Conservation (phyloP, 1,140 invertebrate species). For the Cydia pomonella region DNA sequence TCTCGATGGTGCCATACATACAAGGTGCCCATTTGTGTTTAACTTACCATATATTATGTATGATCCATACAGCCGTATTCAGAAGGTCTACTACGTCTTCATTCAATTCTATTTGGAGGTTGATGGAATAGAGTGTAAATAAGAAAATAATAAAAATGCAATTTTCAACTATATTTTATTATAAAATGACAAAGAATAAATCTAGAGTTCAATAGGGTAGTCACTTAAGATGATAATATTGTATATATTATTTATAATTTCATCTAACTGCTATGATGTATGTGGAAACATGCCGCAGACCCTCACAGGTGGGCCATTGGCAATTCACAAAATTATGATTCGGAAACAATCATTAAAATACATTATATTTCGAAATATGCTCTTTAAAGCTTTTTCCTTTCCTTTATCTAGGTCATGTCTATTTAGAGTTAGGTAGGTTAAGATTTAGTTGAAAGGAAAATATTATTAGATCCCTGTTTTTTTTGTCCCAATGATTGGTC, state of each 20-base stretch:
- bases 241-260: conserved; percentile 72
- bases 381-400: conserved; percentile 64
- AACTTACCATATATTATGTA: too few relatives aligned
- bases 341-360: conserved; percentile 69
- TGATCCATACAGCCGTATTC: too few relatives aligned
- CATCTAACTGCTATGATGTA: conserved; percentile 67
- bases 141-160: conserved; percentile 45
- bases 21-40: too few relatives aligned
- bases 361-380: conserved; percentile 58
- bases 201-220: conserved; percentile 78
- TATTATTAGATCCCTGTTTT: conserved; percentile 74
- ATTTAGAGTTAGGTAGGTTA: conserved; percentile 56
- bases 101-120: background rate
- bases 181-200: conserved; percentile 80
- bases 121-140: conserved; percentile 30
- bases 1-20: too few relatives aligned
- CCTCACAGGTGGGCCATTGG: conserved; percentile 46
- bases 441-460: conserved; percentile 57
- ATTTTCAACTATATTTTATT: conserved; percentile 79
- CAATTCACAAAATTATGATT: conserved; percentile 64
- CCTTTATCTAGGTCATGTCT: conserved; percentile 43
- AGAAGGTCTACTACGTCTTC: too few relatives aligned
- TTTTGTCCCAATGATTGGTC: conserved; percentile 74
- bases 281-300: conserved; percentile 49
- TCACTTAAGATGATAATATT: conserved; percentile 73